A percentile compares a stretch with the other conserved stretches of the same genome.
These are phyloP conservation scores for Drosophila burlai DNA, from an alignment of 1,140 invertebrate species.

Conservation along the genomic window DNA sequence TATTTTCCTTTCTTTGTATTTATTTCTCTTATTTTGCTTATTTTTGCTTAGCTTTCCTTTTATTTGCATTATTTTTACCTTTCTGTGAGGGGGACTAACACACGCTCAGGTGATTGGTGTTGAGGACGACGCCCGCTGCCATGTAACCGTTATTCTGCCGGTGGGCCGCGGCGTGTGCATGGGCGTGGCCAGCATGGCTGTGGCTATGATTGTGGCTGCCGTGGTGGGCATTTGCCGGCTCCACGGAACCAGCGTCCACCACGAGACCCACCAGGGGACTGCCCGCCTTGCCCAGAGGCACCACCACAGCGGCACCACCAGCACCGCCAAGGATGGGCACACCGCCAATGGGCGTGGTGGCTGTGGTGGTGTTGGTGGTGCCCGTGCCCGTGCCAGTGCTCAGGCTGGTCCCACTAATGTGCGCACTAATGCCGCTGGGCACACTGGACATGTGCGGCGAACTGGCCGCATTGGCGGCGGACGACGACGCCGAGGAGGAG, in stretches of 20 bases:
- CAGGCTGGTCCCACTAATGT: conserved; percentile 82
- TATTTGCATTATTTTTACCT: background rate
- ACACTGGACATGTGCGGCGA: conserved; percentile 75
- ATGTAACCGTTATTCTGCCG: conserved; percentile 69
- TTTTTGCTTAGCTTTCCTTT: background rate
- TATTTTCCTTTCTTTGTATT: background rate
- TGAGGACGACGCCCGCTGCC: conserved; percentile 81
- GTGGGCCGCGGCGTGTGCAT: conserved; percentile 40
- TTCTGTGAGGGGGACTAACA: conserved; percentile 56
- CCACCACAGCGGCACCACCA: conserved; percentile 29
- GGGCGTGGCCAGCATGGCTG: conserved; percentile 48
- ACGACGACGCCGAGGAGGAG: background rate
- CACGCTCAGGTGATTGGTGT: conserved; percentile 82
- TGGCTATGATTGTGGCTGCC: conserved; percentile 47
- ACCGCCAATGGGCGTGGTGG: conserved; percentile 75
- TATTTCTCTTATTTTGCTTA: conserved; percentile 10
- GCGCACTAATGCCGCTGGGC: conserved; percentile 80
- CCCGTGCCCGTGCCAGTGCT: conserved; percentile 64
- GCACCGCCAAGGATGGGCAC: conserved; percentile 21
- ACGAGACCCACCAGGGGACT: conserved; percentile 64
- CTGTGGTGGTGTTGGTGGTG: conserved; percentile 69
- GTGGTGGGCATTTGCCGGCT: conserved; percentile 11
- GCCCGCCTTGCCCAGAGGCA: conserved; percentile 52
- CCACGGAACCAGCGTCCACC: conserved; percentile 35
- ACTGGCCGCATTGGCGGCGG: background rate